These are phyloP conservation scores for Strigamia crassipes DNA, from an alignment of 2,888 invertebrate genomes.

Conservation along the genomic window DNA sequence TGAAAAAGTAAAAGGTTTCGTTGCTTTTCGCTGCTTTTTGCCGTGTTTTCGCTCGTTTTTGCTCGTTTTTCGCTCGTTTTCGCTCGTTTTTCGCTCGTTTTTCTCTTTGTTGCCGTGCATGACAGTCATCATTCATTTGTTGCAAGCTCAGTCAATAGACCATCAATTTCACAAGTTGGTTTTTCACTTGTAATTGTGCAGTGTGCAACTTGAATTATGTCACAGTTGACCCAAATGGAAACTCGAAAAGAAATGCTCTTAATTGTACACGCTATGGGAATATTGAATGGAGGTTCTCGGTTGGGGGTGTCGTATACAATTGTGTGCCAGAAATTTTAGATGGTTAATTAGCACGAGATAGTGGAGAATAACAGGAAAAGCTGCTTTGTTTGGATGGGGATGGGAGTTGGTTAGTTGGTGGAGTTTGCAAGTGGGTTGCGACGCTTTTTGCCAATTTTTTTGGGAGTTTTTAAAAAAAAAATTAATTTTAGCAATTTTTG, in stretches of 20 bases:
- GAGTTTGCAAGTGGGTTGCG: no score
- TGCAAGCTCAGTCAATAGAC: slow-evolving; percentile 26
- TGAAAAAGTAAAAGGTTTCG: slow-evolving; percentile 22
- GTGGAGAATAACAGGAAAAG: neutral
- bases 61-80: neutral
- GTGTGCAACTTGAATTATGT: slow-evolving; percentile 40
- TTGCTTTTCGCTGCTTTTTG: no score
- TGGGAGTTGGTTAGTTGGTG: no score
- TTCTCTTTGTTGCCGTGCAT: slow-evolving; percentile 13
- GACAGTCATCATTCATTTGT: slow-evolving; percentile 1
- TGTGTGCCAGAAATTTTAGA: slow-evolving; percentile 2
- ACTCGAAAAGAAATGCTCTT: slow-evolving; percentile 15
- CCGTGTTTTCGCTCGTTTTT: neutral
- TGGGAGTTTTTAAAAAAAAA: neutral
- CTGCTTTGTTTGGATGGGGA: neutral
- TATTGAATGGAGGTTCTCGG: slow-evolving; percentile 9
- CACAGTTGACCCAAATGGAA: slow-evolving; percentile 42
- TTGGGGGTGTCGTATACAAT: slow-evolving; percentile 42
- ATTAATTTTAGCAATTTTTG: no score
- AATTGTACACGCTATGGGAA: slow-evolving; percentile 28
- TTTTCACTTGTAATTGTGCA: slow-evolving; percentile 42
- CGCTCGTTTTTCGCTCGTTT: no score
- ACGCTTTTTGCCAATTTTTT: no score
- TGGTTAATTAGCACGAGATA: slow-evolving; percentile 36
- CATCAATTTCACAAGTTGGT: slow-evolving; percentile 40